Evolutionary conservation across 2,888 invertebrate genomes (phyloP), one percentile per base, ranked within the genome.

Genomic region (Suillia variegata): DNA sequence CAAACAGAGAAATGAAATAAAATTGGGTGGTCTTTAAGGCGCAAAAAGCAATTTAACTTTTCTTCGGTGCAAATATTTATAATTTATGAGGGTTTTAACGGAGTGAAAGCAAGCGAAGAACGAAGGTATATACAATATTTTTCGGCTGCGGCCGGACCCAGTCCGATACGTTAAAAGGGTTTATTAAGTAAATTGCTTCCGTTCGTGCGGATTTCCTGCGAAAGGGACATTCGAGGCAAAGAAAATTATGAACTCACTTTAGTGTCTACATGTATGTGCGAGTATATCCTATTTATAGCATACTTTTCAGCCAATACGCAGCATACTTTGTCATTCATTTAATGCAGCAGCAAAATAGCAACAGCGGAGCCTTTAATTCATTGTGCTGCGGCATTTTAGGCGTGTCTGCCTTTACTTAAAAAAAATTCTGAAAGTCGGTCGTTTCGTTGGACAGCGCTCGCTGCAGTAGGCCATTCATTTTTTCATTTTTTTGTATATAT

Each of bases 181-280:
- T 70, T 70, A 70, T 70, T 68, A 67, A 70, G 62, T 70, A 70
- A 70, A 70, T 70, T 68, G 70, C 68, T 68, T 70, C 70, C 70
- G 67, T 70, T 38, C 38, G 38, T 8, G n/a, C 60, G 70, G 62
- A 68, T 66, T 63, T 70, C 67, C 49, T 62, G 38, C n/a, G 26
- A 26, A 38, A 38, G 38, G 31, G 38, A n/a, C 38, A 13, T 38
- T n/a, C 15, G n/a, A 26, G 6, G 26, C 6, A 31, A 31, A 12
- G 6, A 31, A 31, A 6, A 31, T 31, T 31, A 31, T 8, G 31
- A n/a, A n/a, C n/a, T n/a, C n/a, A n/a, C n/a, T n/a, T n/a, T n/a
- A n/a, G n/a, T n/a, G n/a, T n/a, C n/a, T 12, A 31, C 6, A 31
- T 31, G 31, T 31, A 12, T 31, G 6, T 31, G 6, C 31, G 12